Evolutionary conservation across 1,140 invertebrate genomes (phyloP).

Genomic region (Sarcophaga bullata): DNA sequence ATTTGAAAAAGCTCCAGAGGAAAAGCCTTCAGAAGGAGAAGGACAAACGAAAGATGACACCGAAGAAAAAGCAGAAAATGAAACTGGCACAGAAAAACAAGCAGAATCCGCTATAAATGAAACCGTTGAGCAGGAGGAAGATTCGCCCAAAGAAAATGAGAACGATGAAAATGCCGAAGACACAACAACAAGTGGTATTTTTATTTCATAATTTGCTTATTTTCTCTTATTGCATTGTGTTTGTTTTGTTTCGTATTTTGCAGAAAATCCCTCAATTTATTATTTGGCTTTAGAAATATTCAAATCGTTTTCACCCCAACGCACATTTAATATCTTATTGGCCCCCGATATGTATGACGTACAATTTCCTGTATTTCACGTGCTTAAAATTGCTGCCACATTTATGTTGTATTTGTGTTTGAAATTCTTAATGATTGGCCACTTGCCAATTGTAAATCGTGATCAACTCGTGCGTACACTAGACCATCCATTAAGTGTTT

Average conservation of each 20-base stretch:
- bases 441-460: conserved; percentile 73
- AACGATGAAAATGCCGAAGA: background rate
- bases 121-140: background rate
- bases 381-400: conserved; percentile 71
- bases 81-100: background rate
- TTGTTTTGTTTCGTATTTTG: background rate
- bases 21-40: background rate
- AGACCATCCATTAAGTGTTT: conserved; percentile 69
- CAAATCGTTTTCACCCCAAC: conserved; percentile 67
- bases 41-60: background rate
- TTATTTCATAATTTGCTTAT: background rate
- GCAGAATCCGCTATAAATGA: background rate
- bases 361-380: conserved; percentile 68
- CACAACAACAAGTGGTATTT: conserved; percentile 22
- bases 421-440: conserved; percentile 71
- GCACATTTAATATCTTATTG: conserved; percentile 55
- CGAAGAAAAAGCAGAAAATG: background rate
- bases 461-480: conserved; percentile 72
- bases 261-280: conserved; percentile 35
- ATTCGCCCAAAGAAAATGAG: conserved; percentile 11
- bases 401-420: conserved; percentile 72
- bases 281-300: conserved; percentile 36
- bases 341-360: conserved; percentile 18
- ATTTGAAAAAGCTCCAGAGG: background rate
- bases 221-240: background rate